These are phyloP conservation scores for Acrobasis repandana DNA, from an alignment of 2,888 invertebrate species.

Conservation along the genomic window DNA sequence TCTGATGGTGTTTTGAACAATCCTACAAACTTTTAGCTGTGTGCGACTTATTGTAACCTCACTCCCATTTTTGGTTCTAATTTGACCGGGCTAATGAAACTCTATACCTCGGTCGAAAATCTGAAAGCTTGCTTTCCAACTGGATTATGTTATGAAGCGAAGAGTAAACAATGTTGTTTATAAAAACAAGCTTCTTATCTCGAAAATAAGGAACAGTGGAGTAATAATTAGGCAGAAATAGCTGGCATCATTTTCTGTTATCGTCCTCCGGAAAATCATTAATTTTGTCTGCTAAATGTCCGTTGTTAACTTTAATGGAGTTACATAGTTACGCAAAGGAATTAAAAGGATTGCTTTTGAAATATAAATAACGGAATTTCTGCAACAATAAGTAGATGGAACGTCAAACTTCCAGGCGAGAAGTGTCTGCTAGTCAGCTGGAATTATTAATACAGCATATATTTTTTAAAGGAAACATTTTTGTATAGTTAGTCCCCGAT, in stretches of 20 bases:
- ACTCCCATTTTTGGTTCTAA: no score
- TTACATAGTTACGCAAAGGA: constrained; percentile 2
- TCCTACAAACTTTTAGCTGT: no score
- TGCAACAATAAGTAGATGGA: background rate
- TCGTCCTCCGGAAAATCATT: constrained; percentile 18
- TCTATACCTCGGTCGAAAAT: background rate
- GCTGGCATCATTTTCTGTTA: constrained; percentile 16
- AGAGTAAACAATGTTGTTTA: constrained; percentile 18
- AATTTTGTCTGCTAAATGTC: constrained; percentile 14
- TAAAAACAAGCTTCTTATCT: constrained; percentile 19
- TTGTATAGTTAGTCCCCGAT: no score
- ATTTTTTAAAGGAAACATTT: no score
- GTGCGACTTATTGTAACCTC: no score
- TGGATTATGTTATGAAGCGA: background rate
- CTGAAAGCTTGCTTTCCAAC: background rate
- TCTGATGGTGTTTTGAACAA: no score
- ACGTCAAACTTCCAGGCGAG: no score
- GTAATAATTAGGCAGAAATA: constrained; percentile 18
- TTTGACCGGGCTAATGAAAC: no score
- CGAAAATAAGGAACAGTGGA: constrained; percentile 15
- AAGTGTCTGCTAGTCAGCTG: no score
- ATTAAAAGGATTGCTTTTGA: constrained; percentile 11
- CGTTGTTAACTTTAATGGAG: constrained; percentile 9
- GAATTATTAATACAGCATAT: no score
- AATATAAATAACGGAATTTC: background rate